Percentiles rank a stretch among this genome's conserved stretches.
phyloP scores from a whole-genome alignment of 2,888 invertebrate genomes.

The Rhagonycha fulva region DNA sequence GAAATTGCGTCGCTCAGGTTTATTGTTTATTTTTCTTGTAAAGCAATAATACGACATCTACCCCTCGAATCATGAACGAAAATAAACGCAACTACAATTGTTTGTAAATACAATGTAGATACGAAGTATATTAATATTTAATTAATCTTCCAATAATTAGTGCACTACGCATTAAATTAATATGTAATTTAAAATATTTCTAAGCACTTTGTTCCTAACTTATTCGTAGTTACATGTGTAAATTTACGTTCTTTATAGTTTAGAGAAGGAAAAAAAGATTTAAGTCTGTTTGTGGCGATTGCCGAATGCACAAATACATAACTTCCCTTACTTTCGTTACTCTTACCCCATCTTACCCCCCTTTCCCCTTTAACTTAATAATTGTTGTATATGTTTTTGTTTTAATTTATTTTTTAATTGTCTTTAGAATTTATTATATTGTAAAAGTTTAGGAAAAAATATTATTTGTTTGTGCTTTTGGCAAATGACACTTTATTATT shows the following conservation, averaged over 20 bases:
- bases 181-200: constrained; percentile 50
- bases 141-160: constrained; percentile 47
- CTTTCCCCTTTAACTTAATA: not conserved
- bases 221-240: constrained; percentile 40
- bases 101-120: constrained; percentile 47
- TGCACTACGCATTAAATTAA: constrained; percentile 47
- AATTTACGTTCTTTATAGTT: constrained; percentile 47
- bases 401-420: constrained; percentile 37
- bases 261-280: constrained; percentile 43
- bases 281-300: constrained; percentile 38
- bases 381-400: constrained; percentile 34
- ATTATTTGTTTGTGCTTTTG: constrained; percentile 48
- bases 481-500: constrained; percentile 41
- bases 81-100: constrained; percentile 15
- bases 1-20: constrained; percentile 29
- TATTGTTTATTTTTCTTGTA: not conserved
- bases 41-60: not conserved
- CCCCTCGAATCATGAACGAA: constrained; percentile 1
- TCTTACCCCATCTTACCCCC: not conserved
- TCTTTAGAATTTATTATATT: constrained; percentile 16
- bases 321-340: not conserved
- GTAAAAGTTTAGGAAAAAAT: not conserved
- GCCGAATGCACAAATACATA: constrained; percentile 49
- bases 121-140: constrained; percentile 37
- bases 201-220: constrained; percentile 57